phyloP scores from a whole-genome alignment of 2,888 invertebrate genomes.

The Baronia brevicornis region DNA sequence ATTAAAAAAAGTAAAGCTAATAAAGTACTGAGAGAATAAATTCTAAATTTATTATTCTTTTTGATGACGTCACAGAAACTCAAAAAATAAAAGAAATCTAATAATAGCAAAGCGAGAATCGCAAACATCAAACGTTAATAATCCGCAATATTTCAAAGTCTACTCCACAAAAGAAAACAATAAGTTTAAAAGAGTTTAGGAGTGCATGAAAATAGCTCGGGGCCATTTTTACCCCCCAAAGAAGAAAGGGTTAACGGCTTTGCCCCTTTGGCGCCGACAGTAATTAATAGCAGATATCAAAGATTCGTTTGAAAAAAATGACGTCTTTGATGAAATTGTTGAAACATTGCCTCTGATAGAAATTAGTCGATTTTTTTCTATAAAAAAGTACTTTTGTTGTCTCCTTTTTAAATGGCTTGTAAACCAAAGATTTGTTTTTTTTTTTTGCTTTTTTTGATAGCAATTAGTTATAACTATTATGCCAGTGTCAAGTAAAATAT shows the following conservation, averaged over 20 bases:
- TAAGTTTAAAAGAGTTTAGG: constrained; percentile 59
- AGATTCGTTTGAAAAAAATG: constrained; percentile 36
- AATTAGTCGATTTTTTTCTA: too few relatives aligned
- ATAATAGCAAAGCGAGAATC: constrained; percentile 23
- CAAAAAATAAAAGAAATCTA: constrained; percentile 22
- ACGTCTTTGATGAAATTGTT: constrained; percentile 53
- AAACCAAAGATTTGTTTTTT: too few relatives aligned
- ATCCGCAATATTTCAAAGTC: constrained; percentile 68
- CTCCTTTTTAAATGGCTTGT: too few relatives aligned
- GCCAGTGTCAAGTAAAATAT: too few relatives aligned
- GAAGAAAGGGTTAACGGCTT: constrained; percentile 54
- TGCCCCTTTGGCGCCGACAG: constrained; percentile 57
- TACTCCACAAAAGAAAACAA: constrained; percentile 60
- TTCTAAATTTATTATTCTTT: constrained; percentile 20
- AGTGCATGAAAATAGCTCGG: constrained; percentile 55
- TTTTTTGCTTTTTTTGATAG: too few relatives aligned
- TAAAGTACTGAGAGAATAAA: constrained; percentile 9
- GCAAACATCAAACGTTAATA: constrained; percentile 63
- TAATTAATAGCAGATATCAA: constrained; percentile 64
- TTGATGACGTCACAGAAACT: constrained; percentile 19
- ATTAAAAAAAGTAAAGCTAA: constrained; percentile 12
- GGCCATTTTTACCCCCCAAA: constrained; percentile 44
- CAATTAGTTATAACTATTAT: too few relatives aligned
- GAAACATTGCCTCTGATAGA: constrained; percentile 23
- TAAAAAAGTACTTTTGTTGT: too few relatives aligned